phyloP scores from a whole-genome alignment of 2,113 vertebrate species.

The Cyrtonyx montezumae region DNA sequence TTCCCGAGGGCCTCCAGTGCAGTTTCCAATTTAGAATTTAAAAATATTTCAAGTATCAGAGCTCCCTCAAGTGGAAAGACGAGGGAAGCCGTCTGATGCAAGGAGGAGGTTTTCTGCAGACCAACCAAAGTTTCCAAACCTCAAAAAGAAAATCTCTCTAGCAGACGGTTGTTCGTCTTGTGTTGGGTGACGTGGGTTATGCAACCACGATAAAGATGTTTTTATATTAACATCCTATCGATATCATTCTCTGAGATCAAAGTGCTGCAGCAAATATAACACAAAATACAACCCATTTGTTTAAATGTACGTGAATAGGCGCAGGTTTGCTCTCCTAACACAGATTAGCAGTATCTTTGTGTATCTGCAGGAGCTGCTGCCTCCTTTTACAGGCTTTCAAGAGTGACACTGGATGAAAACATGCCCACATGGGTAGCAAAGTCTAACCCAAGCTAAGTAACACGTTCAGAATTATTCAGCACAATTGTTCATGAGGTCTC shows the following conservation, averaged over 20 bases:
- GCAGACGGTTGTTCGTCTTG: rapidly evolving
- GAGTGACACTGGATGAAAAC: neutral
- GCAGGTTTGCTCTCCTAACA: neutral
- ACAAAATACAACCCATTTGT: neutral
- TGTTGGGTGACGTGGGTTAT: neutral
- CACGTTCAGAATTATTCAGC: neutral
- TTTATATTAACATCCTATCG: neutral
- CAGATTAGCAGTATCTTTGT: neutral
- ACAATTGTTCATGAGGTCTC: neutral
- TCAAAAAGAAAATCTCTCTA: neutral
- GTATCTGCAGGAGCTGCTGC: neutral
- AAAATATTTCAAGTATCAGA: constrained; percentile 41
- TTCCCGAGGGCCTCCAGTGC: neutral
- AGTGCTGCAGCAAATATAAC: neutral
- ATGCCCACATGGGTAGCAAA: neutral
- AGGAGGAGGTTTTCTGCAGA: neutral
- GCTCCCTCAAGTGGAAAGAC: constrained; percentile 65
- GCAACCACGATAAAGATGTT: neutral
- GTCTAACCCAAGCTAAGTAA: neutral
- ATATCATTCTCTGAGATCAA: neutral
- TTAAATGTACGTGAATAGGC: neutral
- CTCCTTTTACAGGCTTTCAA: neutral
- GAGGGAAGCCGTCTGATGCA: neutral
- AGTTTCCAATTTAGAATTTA: neutral
- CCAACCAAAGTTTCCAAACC: neutral